Conservation (phyloP, 2,113 vertebrate species). For the Pseudorhombus dupliciocellatus region DNA sequence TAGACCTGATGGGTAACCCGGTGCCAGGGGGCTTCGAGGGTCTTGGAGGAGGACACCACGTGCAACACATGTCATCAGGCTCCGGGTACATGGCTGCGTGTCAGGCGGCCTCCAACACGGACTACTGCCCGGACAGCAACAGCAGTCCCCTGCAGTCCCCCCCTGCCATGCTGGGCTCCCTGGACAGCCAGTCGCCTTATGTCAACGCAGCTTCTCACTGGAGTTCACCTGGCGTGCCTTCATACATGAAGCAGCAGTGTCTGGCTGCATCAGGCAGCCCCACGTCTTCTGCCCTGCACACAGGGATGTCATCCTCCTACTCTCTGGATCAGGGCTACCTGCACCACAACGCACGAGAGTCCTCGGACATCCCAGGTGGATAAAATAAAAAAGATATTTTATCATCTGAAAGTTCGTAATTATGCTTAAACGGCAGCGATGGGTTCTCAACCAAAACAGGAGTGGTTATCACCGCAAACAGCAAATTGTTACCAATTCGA, state of each 20-base stretch:
- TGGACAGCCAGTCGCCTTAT: constrained; percentile 92
- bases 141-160: constrained; percentile 91
- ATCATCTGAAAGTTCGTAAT: background rate
- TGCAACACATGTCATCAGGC: constrained; percentile 88
- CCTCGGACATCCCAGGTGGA: constrained; percentile 90
- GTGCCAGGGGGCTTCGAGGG: constrained; percentile 86
- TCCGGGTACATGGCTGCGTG: constrained; percentile 93
- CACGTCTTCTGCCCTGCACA: constrained; percentile 84
- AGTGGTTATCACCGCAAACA: no score
- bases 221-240: constrained; percentile 87
- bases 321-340: constrained; percentile 92
- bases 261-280: constrained; percentile 80
- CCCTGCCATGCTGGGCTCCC: constrained; percentile 85
- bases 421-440: no score
- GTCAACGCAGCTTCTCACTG: constrained; percentile 88
- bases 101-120: constrained; percentile 83
- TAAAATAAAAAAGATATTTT: background rate
- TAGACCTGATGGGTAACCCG: constrained; percentile 89
- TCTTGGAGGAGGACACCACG: constrained; percentile 85
- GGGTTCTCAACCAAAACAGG: no score
- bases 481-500: no score
- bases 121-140: constrained; percentile 90
- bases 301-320: constrained; percentile 87
- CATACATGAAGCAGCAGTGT: constrained; percentile 93
- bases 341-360: constrained; percentile 89